phyloP scores from a whole-genome alignment of 1,140 invertebrate genomes.

The Chionoecetes opilio region DNA sequence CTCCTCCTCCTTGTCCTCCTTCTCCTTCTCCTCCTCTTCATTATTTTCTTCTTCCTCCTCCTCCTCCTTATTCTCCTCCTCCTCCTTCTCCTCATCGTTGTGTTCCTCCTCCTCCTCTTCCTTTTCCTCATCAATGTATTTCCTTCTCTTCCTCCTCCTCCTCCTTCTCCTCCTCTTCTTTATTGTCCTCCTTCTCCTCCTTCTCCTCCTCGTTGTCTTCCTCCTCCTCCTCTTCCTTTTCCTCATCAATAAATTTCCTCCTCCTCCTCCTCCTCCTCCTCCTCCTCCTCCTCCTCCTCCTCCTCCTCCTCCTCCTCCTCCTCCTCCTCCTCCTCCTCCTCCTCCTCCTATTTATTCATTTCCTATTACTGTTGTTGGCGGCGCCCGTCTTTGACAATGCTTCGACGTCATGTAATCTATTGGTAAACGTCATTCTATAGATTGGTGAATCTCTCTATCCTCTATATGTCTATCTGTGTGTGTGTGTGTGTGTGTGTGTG shows the following conservation, averaged over 20 bases:
- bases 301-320: conserved; percentile 24
- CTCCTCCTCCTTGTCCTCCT: neutral
- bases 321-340: neutral
- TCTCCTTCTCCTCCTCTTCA: neutral
- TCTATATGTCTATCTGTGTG: no score
- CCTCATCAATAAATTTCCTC: neutral
- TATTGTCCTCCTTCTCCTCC: neutral
- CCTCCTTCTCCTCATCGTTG: neutral
- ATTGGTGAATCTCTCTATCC: no score
- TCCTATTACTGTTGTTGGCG: neutral
- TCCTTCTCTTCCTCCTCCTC: neutral
- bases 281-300: neutral
- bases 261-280: neutral
- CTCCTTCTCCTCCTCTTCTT: no score
- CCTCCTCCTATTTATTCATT: neutral
- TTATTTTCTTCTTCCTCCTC: neutral
- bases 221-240: neutral
- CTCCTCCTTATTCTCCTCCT: neutral
- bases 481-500: no score
- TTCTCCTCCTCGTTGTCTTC: neutral
- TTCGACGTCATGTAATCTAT: neutral
- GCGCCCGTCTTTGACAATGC: neutral
- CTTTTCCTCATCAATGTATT: no score
- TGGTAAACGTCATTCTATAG: no score
- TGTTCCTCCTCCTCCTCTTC: no score